phyloP scores from a whole-genome alignment of 2,797 vertebrate genomes.

The Phataginus tricuspis region DNA sequence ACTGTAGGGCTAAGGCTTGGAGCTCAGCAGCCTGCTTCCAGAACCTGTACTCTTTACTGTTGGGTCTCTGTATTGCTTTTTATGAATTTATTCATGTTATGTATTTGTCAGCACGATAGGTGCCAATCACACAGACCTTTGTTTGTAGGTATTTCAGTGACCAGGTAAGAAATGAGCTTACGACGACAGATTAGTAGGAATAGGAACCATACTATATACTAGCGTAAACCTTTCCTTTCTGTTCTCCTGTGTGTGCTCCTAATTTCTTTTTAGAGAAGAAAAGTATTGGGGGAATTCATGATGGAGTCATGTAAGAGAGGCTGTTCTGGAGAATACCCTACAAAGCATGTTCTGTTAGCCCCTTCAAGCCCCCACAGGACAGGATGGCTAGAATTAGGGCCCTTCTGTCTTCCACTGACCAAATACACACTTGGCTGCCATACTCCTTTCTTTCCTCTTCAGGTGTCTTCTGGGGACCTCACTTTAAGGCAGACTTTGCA shows the following conservation, averaged over 20 bases:
- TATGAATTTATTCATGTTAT: neutral
- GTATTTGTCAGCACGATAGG: neutral
- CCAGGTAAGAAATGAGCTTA: neutral
- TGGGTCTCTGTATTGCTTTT: neutral
- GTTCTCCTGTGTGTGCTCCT: neutral
- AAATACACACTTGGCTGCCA: neutral
- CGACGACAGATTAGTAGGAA: neutral
- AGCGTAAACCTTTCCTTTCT: neutral
- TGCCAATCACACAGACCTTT: neutral
- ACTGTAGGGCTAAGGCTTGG: neutral
- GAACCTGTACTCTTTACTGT: neutral
- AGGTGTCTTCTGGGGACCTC: neutral
- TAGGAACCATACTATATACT: neutral
- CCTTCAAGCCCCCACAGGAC: neutral
- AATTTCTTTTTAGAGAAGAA: neutral
- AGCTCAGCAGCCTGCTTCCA: neutral
- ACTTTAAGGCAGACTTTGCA: neutral
- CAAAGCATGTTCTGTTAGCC: neutral
- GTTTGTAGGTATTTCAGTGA: constrained; percentile 3
- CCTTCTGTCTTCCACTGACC: neutral
- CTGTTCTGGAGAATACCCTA: neutral
- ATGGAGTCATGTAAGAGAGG: neutral
- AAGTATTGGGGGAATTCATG: neutral
- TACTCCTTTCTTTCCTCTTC: neutral
- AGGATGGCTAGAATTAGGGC: neutral